phyloP scores from a whole-genome alignment of 1,140 invertebrate species.

The Thrips palmi region DNA sequence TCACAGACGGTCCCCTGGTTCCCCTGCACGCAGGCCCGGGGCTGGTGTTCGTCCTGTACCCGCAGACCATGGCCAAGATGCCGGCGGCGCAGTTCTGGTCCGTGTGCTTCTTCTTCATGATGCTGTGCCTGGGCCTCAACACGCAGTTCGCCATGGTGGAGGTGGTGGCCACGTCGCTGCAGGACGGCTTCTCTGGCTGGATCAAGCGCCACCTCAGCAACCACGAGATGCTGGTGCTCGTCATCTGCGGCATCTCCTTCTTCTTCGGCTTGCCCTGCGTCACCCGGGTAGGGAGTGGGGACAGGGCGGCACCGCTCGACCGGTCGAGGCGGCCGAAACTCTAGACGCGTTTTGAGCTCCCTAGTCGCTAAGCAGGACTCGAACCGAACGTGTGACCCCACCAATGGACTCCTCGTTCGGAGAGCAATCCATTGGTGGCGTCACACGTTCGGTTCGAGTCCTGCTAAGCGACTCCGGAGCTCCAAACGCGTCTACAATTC shows the following conservation, averaged over 20 bases:
- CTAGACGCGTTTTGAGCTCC: too few relatives aligned
- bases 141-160: constrained; percentile 81
- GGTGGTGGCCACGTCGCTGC: constrained; percentile 78
- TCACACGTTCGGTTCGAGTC: too few relatives aligned
- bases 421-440: too few relatives aligned
- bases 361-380: too few relatives aligned
- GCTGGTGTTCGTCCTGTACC: constrained; percentile 75
- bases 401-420: too few relatives aligned
- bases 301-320: too few relatives aligned
- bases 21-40: constrained; percentile 49
- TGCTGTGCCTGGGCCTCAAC: constrained; percentile 73
- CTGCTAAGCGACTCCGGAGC: too few relatives aligned
- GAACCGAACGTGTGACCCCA: too few relatives aligned
- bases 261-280: constrained; percentile 70
- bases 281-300: constrained; percentile 52
- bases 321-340: too few relatives aligned
- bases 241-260: constrained; percentile 66
- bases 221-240: constrained; percentile 68
- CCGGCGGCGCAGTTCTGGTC: constrained; percentile 70
- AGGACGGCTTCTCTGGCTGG: constrained; percentile 74
- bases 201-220: constrained; percentile 62
- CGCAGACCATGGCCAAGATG: constrained; percentile 77
- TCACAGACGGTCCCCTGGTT: background rate
- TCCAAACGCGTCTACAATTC: too few relatives aligned
- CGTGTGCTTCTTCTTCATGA: constrained; percentile 77